Evolutionary conservation across 2,113 vertebrate genomes (phyloP).

Genomic region (Gymnarchus niloticus): DNA sequence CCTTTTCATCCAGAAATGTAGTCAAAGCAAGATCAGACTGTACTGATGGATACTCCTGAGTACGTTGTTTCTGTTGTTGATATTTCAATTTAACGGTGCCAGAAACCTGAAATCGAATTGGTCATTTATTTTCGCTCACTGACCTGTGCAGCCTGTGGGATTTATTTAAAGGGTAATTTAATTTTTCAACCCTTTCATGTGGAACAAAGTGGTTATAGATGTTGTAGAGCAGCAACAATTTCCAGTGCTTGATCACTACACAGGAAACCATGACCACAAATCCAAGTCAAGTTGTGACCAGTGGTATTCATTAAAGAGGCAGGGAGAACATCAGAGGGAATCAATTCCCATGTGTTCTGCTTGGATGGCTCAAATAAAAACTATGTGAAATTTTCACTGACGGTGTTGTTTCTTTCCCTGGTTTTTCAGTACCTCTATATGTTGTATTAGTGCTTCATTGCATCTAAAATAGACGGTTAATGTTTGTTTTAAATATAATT

Average conservation of each 20-base stretch:
- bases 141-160: neutral
- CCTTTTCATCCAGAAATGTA: neutral
- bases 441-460: neutral
- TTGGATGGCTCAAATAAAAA: neutral
- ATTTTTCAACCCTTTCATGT: neutral
- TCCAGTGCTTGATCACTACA: neutral
- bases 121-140: neutral
- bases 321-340: neutral
- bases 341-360: neutral
- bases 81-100: slow-evolving; percentile 14
- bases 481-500: too few species aligned
- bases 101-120: neutral
- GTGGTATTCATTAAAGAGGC: neutral
- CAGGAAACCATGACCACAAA: neutral
- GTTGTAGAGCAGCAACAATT: neutral
- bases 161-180: neutral
- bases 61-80: neutral
- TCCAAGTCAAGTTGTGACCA: neutral
- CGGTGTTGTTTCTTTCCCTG: neutral
- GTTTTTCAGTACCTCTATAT: neutral
- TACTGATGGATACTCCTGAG: neutral
- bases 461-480: too few species aligned
- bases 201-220: neutral
- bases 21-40: neutral
- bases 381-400: neutral